phyloP scores from a whole-genome alignment of 2,113 vertebrate genomes.

The Albula goreensis region DNA sequence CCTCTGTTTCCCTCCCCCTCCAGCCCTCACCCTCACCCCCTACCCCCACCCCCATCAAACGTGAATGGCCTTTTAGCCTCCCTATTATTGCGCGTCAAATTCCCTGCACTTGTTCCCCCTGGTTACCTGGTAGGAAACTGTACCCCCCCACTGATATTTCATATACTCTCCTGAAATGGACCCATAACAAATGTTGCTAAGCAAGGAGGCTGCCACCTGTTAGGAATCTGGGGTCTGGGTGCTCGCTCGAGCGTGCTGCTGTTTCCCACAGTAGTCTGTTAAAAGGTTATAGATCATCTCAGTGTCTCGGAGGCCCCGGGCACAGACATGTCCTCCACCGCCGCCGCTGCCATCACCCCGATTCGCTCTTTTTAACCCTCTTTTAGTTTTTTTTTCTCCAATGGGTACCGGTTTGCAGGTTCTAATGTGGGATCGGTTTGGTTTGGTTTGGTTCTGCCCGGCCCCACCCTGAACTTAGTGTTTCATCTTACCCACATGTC shows the following conservation, averaged over 20 bases:
- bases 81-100: constrained; percentile 67
- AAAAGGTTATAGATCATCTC: constrained; percentile 85
- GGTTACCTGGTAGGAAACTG: constrained; percentile 78
- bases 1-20: constrained; percentile 4
- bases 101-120: constrained; percentile 65
- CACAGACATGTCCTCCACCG: no score
- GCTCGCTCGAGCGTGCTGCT: constrained; percentile 69
- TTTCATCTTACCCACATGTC: background rate
- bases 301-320: constrained; percentile 6
- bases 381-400: no score
- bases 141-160: constrained; percentile 77
- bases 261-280: constrained; percentile 87
- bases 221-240: constrained; percentile 74
- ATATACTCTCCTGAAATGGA: constrained; percentile 60
- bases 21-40: constrained; percentile 13
- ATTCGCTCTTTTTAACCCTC: no score
- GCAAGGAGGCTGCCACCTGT: constrained; percentile 77
- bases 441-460: background rate
- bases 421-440: background rate
- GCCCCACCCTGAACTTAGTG: background rate
- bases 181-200: constrained; percentile 82
- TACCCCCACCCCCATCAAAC: constrained; percentile 50
- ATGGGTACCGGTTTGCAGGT: no score
- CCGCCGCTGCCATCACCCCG: no score
- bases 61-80: constrained; percentile 26